A percentile compares a stretch with the other conserved stretches of the same genome.
These are phyloP conservation scores for Cuculus canorus DNA, from an alignment of 2,797 vertebrate genomes.

Conservation along the genomic window DNA sequence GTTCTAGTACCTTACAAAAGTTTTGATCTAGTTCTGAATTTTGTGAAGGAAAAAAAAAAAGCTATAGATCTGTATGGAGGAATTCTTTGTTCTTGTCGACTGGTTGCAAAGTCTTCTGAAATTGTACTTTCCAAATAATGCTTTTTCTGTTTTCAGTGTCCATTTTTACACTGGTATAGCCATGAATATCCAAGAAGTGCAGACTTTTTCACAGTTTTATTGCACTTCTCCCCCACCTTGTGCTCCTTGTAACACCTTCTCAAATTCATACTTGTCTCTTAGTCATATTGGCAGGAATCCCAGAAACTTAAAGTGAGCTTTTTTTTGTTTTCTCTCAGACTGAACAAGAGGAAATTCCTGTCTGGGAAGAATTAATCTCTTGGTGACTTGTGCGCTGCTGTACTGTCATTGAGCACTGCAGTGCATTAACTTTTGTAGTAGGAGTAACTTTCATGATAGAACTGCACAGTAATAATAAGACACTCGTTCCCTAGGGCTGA, in stretches of 20 bases:
- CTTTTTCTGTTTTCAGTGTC: neutral
- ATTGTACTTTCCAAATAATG: neutral
- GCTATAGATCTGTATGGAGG: neutral
- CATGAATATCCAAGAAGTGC: neutral
- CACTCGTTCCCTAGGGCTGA: neutral
- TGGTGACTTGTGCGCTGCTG: neutral
- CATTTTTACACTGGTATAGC: neutral
- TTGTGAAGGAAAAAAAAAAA: neutral
- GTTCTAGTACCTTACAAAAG: neutral
- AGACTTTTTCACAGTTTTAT: neutral
- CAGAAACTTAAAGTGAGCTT: neutral
- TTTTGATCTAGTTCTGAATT: neutral
- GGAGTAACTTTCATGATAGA: neutral
- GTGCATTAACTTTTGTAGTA: neutral
- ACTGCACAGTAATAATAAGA: neutral
- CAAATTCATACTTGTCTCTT: neutral
- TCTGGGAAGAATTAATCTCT: neutral
- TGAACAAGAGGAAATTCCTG: neutral
- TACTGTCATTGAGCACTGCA: neutral
- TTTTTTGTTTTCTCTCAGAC: neutral
- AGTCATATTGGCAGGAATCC: neutral
- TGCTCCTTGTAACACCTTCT: neutral
- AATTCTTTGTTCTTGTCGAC: neutral
- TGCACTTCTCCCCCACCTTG: neutral
- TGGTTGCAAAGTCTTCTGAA: neutral